A percentile compares a stretch with the other conserved stretches of the same genome.
These are phyloP conservation scores for Caprella mutica DNA, from an alignment of 2,888 invertebrate genomes.

Conservation along the genomic window DNA sequence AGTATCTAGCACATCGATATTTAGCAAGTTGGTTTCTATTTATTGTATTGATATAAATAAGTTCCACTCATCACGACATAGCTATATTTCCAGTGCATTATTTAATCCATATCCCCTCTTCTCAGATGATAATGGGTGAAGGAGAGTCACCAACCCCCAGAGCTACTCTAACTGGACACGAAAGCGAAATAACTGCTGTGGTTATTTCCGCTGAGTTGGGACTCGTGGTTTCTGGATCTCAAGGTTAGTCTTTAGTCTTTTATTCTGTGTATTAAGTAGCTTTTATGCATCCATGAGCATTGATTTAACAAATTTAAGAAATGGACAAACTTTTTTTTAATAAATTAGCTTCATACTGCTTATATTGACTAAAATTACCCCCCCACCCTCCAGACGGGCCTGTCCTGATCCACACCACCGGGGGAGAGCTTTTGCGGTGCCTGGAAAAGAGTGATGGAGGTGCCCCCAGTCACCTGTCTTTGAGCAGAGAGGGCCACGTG, in stretches of 20 bases:
- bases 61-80: no score
- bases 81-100: no score
- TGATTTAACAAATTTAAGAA: background rate
- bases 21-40: no score
- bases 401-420: constrained; percentile 92
- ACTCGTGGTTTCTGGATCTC: constrained; percentile 87
- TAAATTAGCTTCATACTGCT: background rate
- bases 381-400: constrained; percentile 91
- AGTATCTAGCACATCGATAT: no score
- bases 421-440: constrained; percentile 89
- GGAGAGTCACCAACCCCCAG: constrained; percentile 90
- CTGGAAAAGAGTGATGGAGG: constrained; percentile 63
- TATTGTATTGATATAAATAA: no score
- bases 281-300: no score
- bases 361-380: no score
- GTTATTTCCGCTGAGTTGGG: constrained; percentile 97
- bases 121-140: constrained; percentile 83
- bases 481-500: constrained; percentile 92
- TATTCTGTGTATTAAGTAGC: no score
- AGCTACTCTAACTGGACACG: constrained; percentile 94
- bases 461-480: constrained; percentile 66
- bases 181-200: constrained; percentile 86
- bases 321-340: background rate
- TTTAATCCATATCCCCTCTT: no score
- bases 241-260: constrained; percentile 43